phyloP scores from a whole-genome alignment of 2,888 invertebrate species.

The Isoperla grammatica region DNA sequence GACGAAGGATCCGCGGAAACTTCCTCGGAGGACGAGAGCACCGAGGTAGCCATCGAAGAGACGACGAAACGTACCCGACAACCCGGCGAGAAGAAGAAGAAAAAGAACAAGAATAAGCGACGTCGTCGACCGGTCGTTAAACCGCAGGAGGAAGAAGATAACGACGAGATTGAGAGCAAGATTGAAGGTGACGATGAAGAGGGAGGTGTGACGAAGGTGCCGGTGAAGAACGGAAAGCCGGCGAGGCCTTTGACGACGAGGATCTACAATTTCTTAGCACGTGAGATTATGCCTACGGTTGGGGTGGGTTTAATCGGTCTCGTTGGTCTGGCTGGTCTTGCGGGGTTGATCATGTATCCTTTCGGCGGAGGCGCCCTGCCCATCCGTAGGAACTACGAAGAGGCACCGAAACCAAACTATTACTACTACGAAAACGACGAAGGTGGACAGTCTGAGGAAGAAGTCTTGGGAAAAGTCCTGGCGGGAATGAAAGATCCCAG shows the following conservation, averaged over 20 bases:
- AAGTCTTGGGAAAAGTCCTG: slow-evolving; percentile 67
- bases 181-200: slow-evolving; percentile 43
- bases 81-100: slow-evolving; percentile 47
- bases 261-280: slow-evolving; percentile 69
- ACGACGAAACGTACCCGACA: slow-evolving; percentile 20
- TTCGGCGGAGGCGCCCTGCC: slow-evolving; percentile 53
- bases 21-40: slow-evolving; percentile 34
- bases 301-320: slow-evolving; percentile 71
- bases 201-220: slow-evolving; percentile 50
- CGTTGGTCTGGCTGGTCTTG: slow-evolving; percentile 66
- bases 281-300: slow-evolving; percentile 78
- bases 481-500: slow-evolving; percentile 57
- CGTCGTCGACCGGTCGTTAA: slow-evolving; percentile 45
- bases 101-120: slow-evolving; percentile 40
- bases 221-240: slow-evolving; percentile 37
- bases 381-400: slow-evolving; percentile 30
- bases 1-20: slow-evolving; percentile 34
- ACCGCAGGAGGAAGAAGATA: slow-evolving; percentile 39
- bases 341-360: slow-evolving; percentile 71
- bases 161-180: slow-evolving; percentile 21
- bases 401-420: background rate
- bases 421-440: slow-evolving; percentile 54
- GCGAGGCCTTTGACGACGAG: slow-evolving; percentile 46
- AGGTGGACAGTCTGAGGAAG: slow-evolving; percentile 69
- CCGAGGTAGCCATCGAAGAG: slow-evolving; percentile 38